Evolutionary conservation across 35 echinoderm and acorn worm genomes (phyloP).

Genomic region (Heliocidaris tuberculata): DNA sequence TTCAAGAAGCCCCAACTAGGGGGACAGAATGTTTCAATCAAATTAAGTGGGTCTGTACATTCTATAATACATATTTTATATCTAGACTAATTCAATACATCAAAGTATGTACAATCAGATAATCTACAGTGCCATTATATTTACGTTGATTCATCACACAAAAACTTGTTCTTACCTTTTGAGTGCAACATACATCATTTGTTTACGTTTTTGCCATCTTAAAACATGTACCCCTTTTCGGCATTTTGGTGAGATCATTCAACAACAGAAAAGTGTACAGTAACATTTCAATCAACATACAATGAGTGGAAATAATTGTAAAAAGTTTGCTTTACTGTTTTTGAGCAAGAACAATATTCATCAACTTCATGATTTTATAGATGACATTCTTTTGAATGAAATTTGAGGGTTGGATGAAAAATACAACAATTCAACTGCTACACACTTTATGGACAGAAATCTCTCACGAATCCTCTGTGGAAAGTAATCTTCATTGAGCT

Average conservation of each 20-base stretch:
- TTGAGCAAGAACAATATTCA: constrained; percentile 12
- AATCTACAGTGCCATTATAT: not conserved
- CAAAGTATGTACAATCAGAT: constrained; percentile 40
- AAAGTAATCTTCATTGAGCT: not conserved
- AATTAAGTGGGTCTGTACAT: not conserved
- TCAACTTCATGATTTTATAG: not conserved
- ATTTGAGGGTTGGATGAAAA: not conserved
- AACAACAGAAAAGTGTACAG: not conserved
- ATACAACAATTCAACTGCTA: not conserved
- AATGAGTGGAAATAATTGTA: not conserved
- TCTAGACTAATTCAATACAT: constrained; percentile 34
- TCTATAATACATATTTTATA: constrained; percentile 22
- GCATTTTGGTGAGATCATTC: not conserved
- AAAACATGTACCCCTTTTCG: not conserved
- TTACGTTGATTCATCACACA: not conserved
- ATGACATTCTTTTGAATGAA: not conserved
- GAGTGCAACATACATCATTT: constrained; percentile 11
- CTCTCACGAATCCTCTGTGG: not conserved
- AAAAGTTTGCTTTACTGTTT: constrained; percentile 12
- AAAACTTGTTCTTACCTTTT: constrained; percentile 5
- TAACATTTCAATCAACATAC: constrained; percentile 11
- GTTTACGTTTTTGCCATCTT: constrained; percentile 3
- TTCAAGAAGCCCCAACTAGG: not conserved
- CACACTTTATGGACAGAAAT: not conserved
- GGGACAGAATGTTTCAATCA: not conserved